These are phyloP conservation scores for Falco naumanni DNA, from an alignment of 2,797 vertebrate genomes.

Conservation along the genomic window DNA sequence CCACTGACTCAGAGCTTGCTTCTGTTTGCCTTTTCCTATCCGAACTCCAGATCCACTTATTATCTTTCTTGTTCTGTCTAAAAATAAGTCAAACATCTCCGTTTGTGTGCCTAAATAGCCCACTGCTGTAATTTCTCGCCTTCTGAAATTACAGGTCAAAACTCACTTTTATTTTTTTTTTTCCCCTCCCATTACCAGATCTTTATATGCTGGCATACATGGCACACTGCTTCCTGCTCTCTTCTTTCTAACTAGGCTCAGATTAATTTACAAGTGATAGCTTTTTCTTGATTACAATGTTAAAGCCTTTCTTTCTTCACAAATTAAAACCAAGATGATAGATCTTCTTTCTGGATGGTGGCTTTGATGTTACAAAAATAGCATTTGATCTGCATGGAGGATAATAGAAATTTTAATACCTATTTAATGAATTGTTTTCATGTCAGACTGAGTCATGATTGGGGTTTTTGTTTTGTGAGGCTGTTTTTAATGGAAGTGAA, in stretches of 20 bases:
- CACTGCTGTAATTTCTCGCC: neutral
- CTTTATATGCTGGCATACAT: neutral
- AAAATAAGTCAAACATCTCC: conserved; percentile 5
- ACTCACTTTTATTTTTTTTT: neutral
- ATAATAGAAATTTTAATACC: neutral
- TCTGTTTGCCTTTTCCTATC: neutral
- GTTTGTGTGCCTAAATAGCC: neutral
- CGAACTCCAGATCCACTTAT: neutral
- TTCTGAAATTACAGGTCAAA: conserved; percentile 30
- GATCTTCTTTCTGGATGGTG: neutral
- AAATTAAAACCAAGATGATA: neutral
- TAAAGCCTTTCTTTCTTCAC: neutral
- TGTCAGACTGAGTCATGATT: neutral
- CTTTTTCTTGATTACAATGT: neutral
- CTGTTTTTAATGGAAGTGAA: neutral
- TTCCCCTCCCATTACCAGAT: neutral
- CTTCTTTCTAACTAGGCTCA: neutral
- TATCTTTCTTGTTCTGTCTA: neutral
- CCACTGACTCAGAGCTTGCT: neutral
- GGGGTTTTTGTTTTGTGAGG: neutral
- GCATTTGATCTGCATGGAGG: neutral
- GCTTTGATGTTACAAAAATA: neutral
- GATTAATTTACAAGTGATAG: neutral
- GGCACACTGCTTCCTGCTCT: neutral
- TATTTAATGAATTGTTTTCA: neutral